These are phyloP conservation scores for Adela reaumurella DNA, from an alignment of 2,888 invertebrate genomes.

Conservation along the genomic window DNA sequence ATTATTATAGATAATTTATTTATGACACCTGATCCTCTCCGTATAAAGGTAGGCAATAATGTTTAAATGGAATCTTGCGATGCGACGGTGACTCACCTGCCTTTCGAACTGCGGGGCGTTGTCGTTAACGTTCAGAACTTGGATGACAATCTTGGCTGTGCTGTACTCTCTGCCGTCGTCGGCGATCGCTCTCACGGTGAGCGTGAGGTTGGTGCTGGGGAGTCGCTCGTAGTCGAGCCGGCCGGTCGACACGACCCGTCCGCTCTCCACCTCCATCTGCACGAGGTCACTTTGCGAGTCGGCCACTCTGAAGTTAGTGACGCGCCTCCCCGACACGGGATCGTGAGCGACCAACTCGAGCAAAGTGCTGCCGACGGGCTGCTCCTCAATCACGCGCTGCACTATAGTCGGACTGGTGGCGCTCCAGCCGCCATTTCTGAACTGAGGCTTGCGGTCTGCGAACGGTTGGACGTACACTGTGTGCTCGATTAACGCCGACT, in stretches of 20 bases:
- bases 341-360: slow-evolving; percentile 68
- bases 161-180: slow-evolving; percentile 56
- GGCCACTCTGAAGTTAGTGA: slow-evolving; percentile 58
- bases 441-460: slow-evolving; percentile 72
- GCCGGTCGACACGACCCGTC: slow-evolving; percentile 69
- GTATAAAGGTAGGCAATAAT: too few species aligned
- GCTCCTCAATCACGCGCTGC: slow-evolving; percentile 70
- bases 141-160: slow-evolving; percentile 64
- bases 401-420: slow-evolving; percentile 65
- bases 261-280: slow-evolving; percentile 63
- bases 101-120: slow-evolving; percentile 70
- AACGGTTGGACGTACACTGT: slow-evolving; percentile 76
- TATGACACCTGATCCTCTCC: too few species aligned
- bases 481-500: slow-evolving; percentile 64
- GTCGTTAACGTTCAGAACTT: slow-evolving; percentile 74
- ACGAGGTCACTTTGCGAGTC: slow-evolving; percentile 52
- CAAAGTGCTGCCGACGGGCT: slow-evolving; percentile 69
- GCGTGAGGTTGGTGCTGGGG: slow-evolving; percentile 53
- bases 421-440: slow-evolving; percentile 70
- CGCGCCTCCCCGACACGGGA: slow-evolving; percentile 60
- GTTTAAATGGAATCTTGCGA: too few species aligned
- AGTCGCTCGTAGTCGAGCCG: slow-evolving; percentile 75
- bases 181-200: slow-evolving; percentile 55
- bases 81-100: slow-evolving; percentile 51
- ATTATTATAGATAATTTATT: too few species aligned